Evolutionary conservation across 2,797 vertebrate genomes (phyloP).

Genomic region (Esox masquinongy): DNA sequence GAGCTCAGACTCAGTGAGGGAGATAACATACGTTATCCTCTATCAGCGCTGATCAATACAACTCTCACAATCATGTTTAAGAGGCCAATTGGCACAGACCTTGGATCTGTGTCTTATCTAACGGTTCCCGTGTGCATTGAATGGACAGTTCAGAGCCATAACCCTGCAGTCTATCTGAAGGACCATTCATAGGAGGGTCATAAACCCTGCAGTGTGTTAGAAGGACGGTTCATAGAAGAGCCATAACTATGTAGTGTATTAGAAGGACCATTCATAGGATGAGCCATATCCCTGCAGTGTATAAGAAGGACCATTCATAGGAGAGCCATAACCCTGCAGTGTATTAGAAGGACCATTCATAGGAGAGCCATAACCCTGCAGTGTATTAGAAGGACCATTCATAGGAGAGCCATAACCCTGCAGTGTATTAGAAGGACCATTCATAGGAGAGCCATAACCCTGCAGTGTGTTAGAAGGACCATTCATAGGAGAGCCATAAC

Average conservation of each 20-base stretch:
- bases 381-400: neutral
- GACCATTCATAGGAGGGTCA: neutral
- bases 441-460: neutral
- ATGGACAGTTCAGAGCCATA: neutral
- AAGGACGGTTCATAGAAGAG: conserved; percentile 10
- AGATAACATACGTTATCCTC: neutral
- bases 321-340: neutral
- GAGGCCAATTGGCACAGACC: neutral
- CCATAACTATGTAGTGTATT: neutral
- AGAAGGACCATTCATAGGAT: neutral
- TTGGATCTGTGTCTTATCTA: neutral
- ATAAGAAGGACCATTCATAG: neutral
- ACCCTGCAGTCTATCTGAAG: neutral
- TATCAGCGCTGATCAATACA: neutral
- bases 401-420: neutral
- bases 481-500: neutral
- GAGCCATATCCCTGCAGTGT: neutral
- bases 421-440: neutral
- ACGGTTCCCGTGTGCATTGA: neutral
- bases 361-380: neutral
- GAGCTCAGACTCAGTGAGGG: neutral
- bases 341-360: neutral
- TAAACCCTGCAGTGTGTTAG: neutral
- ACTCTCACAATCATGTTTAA: conserved; percentile 38
- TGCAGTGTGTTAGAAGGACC: neutral